These are phyloP conservation scores for Enchytraeus crypticus DNA, from an alignment of 2,888 invertebrate genomes.

Conservation along the genomic window DNA sequence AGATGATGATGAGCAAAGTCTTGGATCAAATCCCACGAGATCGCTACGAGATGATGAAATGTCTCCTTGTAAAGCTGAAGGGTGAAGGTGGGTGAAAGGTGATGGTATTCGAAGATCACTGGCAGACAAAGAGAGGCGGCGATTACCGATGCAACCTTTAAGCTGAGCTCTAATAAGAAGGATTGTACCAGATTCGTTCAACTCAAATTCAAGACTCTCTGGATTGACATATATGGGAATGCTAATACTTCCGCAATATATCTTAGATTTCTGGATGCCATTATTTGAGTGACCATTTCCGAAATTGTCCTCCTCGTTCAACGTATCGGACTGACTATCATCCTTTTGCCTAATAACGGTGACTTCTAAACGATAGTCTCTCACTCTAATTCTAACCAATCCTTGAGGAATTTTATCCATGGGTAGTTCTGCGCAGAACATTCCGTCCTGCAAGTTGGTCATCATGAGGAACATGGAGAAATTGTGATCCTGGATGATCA, in stretches of 20 bases:
- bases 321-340: not conserved
- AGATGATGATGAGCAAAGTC: too few species aligned
- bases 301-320: not conserved
- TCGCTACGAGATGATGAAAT: too few species aligned
- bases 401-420: constrained; percentile 8
- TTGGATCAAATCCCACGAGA: too few species aligned
- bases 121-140: not conserved
- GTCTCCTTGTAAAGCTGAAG: too few species aligned
- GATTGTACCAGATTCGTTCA: constrained; percentile 3
- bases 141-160: constrained; percentile 3
- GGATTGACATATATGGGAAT: constrained; percentile 19
- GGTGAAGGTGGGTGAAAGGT: too few species aligned
- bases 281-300: not conserved
- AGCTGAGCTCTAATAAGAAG: constrained; percentile 6
- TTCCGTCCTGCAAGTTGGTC: constrained; percentile 3
- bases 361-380: constrained; percentile 17
- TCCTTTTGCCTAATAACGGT: not conserved
- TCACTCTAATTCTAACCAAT: constrained; percentile 10
- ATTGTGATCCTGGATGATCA: constrained; percentile 7
- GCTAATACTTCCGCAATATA: constrained; percentile 13
- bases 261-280: not conserved
- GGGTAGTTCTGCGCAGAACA: constrained; percentile 10
- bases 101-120: not conserved
- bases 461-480: constrained; percentile 7
- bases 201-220: constrained; percentile 8